A percentile compares a stretch with the other conserved stretches of the same genome.
Conservation (phyloP, 2,113 vertebrate genomes). For the Pelodiscus sinensis region DNA sequence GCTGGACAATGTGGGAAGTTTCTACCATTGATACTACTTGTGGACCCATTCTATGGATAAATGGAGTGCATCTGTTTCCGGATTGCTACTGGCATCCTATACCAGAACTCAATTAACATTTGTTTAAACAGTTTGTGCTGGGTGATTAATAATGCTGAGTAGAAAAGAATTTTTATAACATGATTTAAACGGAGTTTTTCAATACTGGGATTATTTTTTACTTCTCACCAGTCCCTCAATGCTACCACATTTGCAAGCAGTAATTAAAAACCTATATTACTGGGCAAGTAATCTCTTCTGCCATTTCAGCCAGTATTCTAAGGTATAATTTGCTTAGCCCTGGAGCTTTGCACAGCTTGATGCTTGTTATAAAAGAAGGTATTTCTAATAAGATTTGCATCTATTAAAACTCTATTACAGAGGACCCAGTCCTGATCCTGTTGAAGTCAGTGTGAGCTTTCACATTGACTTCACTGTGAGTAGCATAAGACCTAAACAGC, state of each 20-base stretch:
- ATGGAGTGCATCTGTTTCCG: not conserved
- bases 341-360: constrained; percentile 52
- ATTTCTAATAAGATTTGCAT: constrained; percentile 65
- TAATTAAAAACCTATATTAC: constrained; percentile 60
- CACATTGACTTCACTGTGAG: constrained; percentile 2
- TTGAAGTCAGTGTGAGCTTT: constrained; percentile 28
- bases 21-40: not conserved
- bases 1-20: not conserved
- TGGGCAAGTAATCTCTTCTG: constrained; percentile 49
- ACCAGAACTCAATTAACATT: not conserved
- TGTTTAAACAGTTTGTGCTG: not conserved
- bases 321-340: constrained; percentile 34
- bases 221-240: not conserved
- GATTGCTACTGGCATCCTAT: not conserved
- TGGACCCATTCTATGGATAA: not conserved
- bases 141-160: not conserved
- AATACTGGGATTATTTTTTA: constrained; percentile 28
- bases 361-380: constrained; percentile 52
- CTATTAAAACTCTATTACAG: constrained; percentile 48
- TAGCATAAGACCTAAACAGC: constrained; percentile 14
- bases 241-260: constrained; percentile 30
- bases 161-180: not conserved
- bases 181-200: not conserved
- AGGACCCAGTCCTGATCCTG: constrained; percentile 33
- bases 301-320: constrained; percentile 50